A percentile compares a stretch with the other conserved stretches of the same genome.
phyloP scores from a whole-genome alignment of 2,888 invertebrate species.

The Eupithecia tripunctaria region DNA sequence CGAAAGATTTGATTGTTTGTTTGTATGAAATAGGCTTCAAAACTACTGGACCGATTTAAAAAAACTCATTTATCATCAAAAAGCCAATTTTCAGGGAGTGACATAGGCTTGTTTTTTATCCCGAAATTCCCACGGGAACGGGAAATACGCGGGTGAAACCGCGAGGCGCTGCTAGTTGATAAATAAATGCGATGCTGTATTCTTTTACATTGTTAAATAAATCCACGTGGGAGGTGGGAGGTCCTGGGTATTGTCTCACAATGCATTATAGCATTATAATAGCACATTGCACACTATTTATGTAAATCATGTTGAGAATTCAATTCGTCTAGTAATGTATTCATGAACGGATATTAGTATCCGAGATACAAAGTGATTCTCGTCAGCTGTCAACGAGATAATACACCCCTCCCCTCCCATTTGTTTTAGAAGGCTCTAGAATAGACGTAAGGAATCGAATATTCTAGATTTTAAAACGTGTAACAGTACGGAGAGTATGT shows the following conservation, averaged over 20 bases:
- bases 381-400: constrained; percentile 63
- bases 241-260: constrained; percentile 79
- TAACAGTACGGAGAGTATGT: constrained; percentile 13
- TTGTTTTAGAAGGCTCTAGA: constrained; percentile 9
- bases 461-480: background rate
- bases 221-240: constrained; percentile 79
- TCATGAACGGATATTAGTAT: constrained; percentile 70
- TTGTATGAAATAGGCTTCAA: no score
- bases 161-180: no score
- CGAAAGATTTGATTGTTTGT: no score
- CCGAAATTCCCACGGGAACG: no score
- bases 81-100: no score
- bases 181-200: constrained; percentile 10
- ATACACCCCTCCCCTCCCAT: constrained; percentile 46
- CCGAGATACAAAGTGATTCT: constrained; percentile 61
- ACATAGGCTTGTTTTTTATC: no score
- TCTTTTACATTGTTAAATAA: constrained; percentile 25
- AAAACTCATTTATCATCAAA: no score
- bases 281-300: constrained; percentile 81
- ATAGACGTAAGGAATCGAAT: background rate
- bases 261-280: constrained; percentile 79
- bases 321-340: constrained; percentile 79
- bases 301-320: constrained; percentile 80
- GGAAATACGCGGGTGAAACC: no score
- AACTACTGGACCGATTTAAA: no score